Evolutionary conservation across 2,797 vertebrate genomes (phyloP), one percentile per base, ranked within the genome.

Genomic region (Pseudochromis fuscus): DNA sequence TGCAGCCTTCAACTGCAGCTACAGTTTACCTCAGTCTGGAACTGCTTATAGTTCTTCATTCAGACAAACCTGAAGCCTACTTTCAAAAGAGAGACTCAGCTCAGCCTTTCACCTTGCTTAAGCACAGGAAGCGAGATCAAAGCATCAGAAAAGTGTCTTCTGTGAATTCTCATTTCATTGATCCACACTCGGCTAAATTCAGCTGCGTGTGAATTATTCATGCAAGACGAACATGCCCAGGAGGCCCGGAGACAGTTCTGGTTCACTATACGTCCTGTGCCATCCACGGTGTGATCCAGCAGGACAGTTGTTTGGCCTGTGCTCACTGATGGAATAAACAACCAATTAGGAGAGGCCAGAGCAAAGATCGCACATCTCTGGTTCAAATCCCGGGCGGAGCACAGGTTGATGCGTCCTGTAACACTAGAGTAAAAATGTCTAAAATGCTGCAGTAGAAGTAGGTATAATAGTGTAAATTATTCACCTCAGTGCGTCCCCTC

Each of bases 201-300:
- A 88, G 86, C 73, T 37, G 72, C 3, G 23, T 1, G 61, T 94
- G 73, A 93, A 93, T 94, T 91, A 94, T 94, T 94, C 80, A 94
- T 92, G 74, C 51, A 55, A 65, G 57, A 72, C 63, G 75, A 83
- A 87, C 76, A 87, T 66, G 80, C 81, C 67, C 67, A 33, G 28
- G 77, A 87, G 83, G 65, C 60, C 67, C 66, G 11, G 24, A 62
- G 56, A 56, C 55, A 23, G 67, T 64, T 79, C 68, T 52, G 71
- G 46, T 75, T 88, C 75, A 53, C 38, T 56, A 24, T 61, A 61
- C 2, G 31, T 83, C 69, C 68, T 51, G 50, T 12, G 35, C 62
- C 50, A 19, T 28, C 35, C 57, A 68, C 55, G 61, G 3, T 59
- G 69, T 38, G 50, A 82, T 73, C 62, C 67, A 67, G 73, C 38